Base-by-base conservation (phyloP, 2,888 invertebrate genomes). In the Omphaloscelis lunosa region DNA sequence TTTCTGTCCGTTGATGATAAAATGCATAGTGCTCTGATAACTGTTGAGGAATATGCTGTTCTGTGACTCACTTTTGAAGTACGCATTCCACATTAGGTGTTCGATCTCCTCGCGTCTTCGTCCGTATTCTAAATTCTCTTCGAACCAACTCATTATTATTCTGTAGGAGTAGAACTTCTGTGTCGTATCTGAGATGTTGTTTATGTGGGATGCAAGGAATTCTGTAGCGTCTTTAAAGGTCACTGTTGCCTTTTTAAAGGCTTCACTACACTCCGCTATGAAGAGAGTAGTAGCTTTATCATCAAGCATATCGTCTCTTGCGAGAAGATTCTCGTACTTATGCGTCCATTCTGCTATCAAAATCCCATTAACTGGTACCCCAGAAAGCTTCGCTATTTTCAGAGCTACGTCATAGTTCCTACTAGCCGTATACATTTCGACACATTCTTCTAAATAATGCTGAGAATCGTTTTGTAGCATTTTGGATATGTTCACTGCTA, bases 201-300 rank as follows among this genome's bases (percentile, higher is more conserved):
- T 95, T 0, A 97, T 97, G 80, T 97, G 96, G 73, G 97, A 95
- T 1, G 97, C 94, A 61, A 98, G 97, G 91, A 98, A 98, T 82
- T 97, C 93, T 0, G 98, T 97, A 1, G 98, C 97, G 29, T 97
- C 96, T 80, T 97, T 97, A 27, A 98, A 97, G 0, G 97, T 94
- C 0, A 98, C 97, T 0, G 97, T 94, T 72, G 97, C 97, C 53
- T 96, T 94, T 85, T 96, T 95, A 83, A 98, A 98, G 70, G 97
- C 97, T 68, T 95, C 93, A 80, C 98, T 97, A 86, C 98, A 98
- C 66, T 97, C 95, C 0, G 96, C 95, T 94, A 98, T 97, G 89
- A 97, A 97, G 0, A 94, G 90, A 0, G 95, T 95, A 56, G 95
- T 91, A 15, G 95, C 93, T 85, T 93, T 96, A 39, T 95, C 93